These are phyloP conservation scores for Megalops atlanticus DNA, from an alignment of 2,113 vertebrate species.

Conservation along the genomic window DNA sequence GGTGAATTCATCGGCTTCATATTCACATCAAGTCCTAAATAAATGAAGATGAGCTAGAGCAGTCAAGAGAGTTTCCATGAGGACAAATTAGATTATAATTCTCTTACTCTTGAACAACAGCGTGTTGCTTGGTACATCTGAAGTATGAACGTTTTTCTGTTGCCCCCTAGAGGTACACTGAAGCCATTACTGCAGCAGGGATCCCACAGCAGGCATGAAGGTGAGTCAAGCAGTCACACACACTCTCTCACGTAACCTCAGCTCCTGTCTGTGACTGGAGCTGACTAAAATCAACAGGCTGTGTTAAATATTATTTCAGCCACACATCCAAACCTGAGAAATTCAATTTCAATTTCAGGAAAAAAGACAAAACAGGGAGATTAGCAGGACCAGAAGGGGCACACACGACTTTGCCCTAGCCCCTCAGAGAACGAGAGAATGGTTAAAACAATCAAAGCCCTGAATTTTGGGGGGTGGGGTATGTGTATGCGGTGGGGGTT, in stretches of 20 bases:
- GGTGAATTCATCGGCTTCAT: slow-evolving; percentile 8
- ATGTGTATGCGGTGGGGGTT: too few species aligned
- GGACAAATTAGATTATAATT: slow-evolving; percentile 35
- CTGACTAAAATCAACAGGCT: background rate
- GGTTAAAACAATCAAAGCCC: slow-evolving; percentile 56
- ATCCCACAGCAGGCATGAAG: background rate
- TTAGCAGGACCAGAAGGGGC: slow-evolving; percentile 52
- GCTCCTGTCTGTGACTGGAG: background rate
- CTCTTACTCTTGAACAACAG: background rate
- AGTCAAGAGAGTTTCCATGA: slow-evolving; percentile 30
- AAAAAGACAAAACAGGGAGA: slow-evolving; percentile 70
- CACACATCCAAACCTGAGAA: slow-evolving; percentile 10
- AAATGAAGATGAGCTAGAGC: slow-evolving; percentile 50
- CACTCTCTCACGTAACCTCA: background rate
- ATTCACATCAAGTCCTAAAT: slow-evolving; percentile 7
- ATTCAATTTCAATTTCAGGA: slow-evolving; percentile 39
- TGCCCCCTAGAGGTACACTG: slow-evolving; percentile 25
- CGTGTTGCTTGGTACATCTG: background rate
- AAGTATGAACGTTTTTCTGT: background rate
- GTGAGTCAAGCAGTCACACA: background rate
- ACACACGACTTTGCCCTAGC: slow-evolving; percentile 54
- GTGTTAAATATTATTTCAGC: slow-evolving; percentile 9
- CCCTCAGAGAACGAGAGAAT: slow-evolving; percentile 46
- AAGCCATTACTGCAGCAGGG: background rate
- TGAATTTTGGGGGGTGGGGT: slow-evolving; percentile 21